Evolutionary conservation across 2,797 vertebrate species (phyloP), one percentile per base, ranked within the genome.

Genomic region (Vespertilio murinus): DNA sequence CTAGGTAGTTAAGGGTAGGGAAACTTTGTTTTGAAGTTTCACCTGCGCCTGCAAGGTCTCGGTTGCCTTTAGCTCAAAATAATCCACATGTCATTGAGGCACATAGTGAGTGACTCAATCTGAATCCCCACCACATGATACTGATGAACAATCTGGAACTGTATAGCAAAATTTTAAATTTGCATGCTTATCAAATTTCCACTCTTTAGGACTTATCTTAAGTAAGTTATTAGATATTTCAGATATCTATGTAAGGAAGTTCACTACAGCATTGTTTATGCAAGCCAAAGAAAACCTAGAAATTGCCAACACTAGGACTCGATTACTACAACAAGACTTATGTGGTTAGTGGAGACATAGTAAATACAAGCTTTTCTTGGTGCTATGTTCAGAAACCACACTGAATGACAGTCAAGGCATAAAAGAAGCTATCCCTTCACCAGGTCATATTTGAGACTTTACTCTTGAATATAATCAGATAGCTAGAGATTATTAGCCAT

Each of bases 191-290:
- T 84, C 28, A 73, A 69, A 33, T 80, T 67, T 91, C 61, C 18
- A 33, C 11, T 35, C 59, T 84, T 88, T 28, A 90, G 64, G 5
- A 42, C 85, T 94, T 84, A 93, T 49, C 35, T 80, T 93, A 47
- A 87, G 70, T 49, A 95, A 64, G 59, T 74, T 65, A 92, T 82
- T 82, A 84, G 56, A 11, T 67, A 75, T 83, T 83, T 91, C 77
- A 90, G n/a, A 65, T n/a, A 42, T 12, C 17, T 67, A 40, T 28
- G n/a, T 11, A 65, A 65, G 54, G 56, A 47, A 81, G 5, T 74
- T 86, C n/a, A 86, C 20, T 61, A 33, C 30, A 71, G 28, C 10
- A 52, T 56, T 81, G 30, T 8, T 64, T 90, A 61, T 54, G 71
- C 45, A 64, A 42, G 38, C 90, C 22, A 67, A 17, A 73, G 73